phyloP scores from a whole-genome alignment of 2,888 invertebrate genomes.

The Drosophila algonquin region DNA sequence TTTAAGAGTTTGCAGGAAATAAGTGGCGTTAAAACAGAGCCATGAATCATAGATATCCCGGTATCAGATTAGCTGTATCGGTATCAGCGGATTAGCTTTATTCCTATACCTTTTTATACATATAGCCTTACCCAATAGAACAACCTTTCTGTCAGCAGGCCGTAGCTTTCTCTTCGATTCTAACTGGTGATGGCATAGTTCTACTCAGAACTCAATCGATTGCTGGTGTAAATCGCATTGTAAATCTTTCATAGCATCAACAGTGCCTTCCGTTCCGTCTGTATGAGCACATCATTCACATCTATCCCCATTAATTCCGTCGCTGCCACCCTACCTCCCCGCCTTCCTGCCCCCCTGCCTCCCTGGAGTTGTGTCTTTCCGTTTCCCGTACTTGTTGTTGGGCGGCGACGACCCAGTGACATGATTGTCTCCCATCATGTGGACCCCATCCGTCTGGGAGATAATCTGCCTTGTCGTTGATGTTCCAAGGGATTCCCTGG shows the following conservation, averaged over 20 bases:
- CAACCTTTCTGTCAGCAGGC: too few relatives aligned
- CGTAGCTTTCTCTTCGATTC: neutral
- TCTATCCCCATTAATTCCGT: neutral
- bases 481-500: slow-evolving; percentile 9
- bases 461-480: slow-evolving; percentile 11
- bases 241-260: neutral
- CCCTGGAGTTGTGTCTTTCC: slow-evolving; percentile 6
- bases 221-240: neutral
- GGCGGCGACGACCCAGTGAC: slow-evolving; percentile 50
- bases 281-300: neutral
- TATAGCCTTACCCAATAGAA: too few relatives aligned
- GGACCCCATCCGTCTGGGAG: slow-evolving; percentile 5
- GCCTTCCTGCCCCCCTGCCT: neutral
- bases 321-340: neutral
- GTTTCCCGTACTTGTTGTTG: neutral
- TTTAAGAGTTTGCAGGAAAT: too few relatives aligned
- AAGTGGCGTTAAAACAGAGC: too few relatives aligned
- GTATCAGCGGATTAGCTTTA: too few relatives aligned
- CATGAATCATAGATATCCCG: too few relatives aligned
- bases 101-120: too few relatives aligned
- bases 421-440: slow-evolving; percentile 40
- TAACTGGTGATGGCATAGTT: neutral
- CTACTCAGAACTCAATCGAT: neutral
- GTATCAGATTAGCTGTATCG: too few relatives aligned
- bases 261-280: neutral